Conservation (phyloP, 2,113 vertebrate species). For the Nyctibius bracteatus region DNA sequence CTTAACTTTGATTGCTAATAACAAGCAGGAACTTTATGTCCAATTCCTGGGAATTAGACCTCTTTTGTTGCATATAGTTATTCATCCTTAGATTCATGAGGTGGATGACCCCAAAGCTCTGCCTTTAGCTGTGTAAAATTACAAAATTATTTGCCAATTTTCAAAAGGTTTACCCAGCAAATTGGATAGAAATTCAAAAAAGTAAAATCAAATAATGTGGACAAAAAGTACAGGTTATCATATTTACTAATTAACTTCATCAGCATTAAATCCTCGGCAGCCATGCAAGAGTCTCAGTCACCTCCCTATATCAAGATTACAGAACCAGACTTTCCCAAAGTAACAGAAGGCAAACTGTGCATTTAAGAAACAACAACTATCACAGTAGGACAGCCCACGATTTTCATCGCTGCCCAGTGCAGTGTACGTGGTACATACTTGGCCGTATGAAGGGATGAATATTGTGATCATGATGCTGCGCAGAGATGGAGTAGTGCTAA, state of each 20-base stretch:
- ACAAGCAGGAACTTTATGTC: background rate
- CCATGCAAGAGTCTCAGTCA: background rate
- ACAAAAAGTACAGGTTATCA: background rate
- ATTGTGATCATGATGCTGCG: background rate
- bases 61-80: background rate
- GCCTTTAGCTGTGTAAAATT: background rate
- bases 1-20: background rate
- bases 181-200: background rate
- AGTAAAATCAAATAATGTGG: background rate
- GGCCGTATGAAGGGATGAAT: background rate
- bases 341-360: background rate
- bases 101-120: background rate
- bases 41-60: background rate
- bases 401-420: background rate
- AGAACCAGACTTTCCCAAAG: background rate
- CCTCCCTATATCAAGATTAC: background rate
- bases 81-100: accelerated
- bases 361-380: background rate
- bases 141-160: background rate
- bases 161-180: background rate
- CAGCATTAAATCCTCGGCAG: background rate
- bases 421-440: accelerated
- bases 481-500: background rate
- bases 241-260: background rate
- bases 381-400: background rate